These are phyloP conservation scores for Porites cylindrica DNA, from an alignment of 92 coral and sea anemone genomes.

Conservation along the genomic window DNA sequence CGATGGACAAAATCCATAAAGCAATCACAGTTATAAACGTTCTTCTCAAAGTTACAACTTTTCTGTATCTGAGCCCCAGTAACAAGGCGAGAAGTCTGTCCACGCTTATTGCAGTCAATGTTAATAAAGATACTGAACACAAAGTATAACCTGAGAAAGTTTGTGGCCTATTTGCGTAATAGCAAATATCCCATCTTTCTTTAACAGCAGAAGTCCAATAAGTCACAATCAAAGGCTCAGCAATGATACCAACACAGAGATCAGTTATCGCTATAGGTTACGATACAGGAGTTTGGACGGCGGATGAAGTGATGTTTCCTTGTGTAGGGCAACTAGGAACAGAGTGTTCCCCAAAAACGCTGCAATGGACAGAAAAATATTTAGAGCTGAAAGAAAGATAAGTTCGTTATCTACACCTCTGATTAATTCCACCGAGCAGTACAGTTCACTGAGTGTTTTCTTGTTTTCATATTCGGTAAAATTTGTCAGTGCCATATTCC, in stretches of 20 bases:
- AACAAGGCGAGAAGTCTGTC: conserved; percentile 36
- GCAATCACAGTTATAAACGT: too few species aligned
- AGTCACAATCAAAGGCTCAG: too few species aligned
- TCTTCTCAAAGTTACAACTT: neutral
- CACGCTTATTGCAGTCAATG: conserved; percentile 1
- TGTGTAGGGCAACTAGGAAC: conserved; percentile 19
- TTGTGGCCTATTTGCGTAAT: too few species aligned
- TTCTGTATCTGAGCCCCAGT: conserved; percentile 16
- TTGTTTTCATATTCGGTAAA: too few species aligned
- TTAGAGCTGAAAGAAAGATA: neutral
- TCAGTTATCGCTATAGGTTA: neutral
- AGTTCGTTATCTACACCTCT: too few species aligned
- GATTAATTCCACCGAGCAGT: too few species aligned
- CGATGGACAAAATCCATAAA: neutral
- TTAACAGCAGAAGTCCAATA: too few species aligned
- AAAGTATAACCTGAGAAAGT: too few species aligned
- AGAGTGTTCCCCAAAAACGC: conserved; percentile 22
- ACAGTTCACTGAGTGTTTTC: too few species aligned
- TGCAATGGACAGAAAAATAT: conserved; percentile 23
- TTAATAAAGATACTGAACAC: conserved; percentile 4
- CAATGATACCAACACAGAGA: neutral
- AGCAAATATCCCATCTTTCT: too few species aligned
- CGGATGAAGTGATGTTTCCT: conserved; percentile 5
- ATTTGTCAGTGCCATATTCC: too few species aligned
- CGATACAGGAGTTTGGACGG: conserved; percentile 28